Evolutionary conservation across 1,140 invertebrate species (phyloP), one percentile per base, ranked within the genome.

Genomic region (Gonatopus flavifemur): DNA sequence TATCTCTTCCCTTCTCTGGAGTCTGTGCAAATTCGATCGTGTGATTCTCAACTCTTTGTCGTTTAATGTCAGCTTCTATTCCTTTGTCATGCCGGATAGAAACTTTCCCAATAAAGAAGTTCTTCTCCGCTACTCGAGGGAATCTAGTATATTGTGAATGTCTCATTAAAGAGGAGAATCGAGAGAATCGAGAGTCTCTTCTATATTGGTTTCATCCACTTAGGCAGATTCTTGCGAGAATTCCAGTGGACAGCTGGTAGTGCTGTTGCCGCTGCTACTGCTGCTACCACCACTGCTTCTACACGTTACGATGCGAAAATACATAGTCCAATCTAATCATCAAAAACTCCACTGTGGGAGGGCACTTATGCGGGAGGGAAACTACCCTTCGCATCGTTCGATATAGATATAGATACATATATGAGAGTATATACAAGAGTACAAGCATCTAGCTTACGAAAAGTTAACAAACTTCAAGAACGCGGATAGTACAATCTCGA

Each of bases 291-390:
- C n/a, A n/a, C n/a, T n/a, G n/a, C n/a, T n/a, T n/a, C n/a, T n/a
- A n/a, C n/a, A n/a, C n/a, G n/a, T n/a, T n/a, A n/a, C n/a, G n/a
- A n/a, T n/a, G n/a, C n/a, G n/a, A n/a, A n/a, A n/a, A n/a, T 41
- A 38, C 25, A 52, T 45, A 58, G 59, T 69, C 62, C 66, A 69
- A 69, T 71, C 69, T 68, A 71, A 71, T 71, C 66, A 62, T 59
- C 60, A 64, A 68, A 69, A 69, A 68, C 69, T 68, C n/a, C 64
- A 59, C 62, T 69, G n/a, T n/a, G n/a, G n/a, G n/a, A n/a, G n/a
- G n/a, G n/a, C n/a, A n/a, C n/a, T n/a, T 38, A 58, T 51, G 47
- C 52, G 46, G 59, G n/a, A n/a, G n/a, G 62, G 66, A 68, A 69
- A 69, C 67, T 69, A n/a, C 62, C 62, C 62, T 64, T 66, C 60